These are phyloP conservation scores for Pyrrhia umbra DNA, from an alignment of 2,888 invertebrate genomes.

Conservation along the genomic window DNA sequence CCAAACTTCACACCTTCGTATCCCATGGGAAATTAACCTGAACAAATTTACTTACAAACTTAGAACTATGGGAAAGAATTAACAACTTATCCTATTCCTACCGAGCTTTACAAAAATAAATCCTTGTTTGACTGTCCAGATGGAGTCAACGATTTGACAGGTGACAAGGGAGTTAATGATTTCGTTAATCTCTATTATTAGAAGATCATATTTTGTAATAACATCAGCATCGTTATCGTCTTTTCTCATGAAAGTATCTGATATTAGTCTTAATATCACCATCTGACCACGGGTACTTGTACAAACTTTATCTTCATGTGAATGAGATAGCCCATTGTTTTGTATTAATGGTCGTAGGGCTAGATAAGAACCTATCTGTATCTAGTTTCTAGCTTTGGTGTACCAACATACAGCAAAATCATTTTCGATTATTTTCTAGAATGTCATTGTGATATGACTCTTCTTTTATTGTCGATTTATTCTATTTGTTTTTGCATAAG, in stretches of 20 bases:
- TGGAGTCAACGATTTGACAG: slow-evolving; percentile 55
- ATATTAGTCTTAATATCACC: background rate
- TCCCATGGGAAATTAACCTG: slow-evolving; percentile 76
- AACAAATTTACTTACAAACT: slow-evolving; percentile 63
- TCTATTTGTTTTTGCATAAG: background rate
- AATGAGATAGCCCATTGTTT: slow-evolving; percentile 28
- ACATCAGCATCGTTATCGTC: slow-evolving; percentile 1
- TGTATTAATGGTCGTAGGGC: slow-evolving; percentile 22
- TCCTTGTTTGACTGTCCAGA: slow-evolving; percentile 53
- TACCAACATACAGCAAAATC: slow-evolving; percentile 22
- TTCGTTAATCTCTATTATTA: slow-evolving; percentile 48
- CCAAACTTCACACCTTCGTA: slow-evolving; percentile 64
- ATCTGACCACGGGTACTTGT: background rate
- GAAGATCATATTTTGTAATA: slow-evolving; percentile 17
- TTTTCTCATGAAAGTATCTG: background rate
- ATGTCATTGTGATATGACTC: background rate
- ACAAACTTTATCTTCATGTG: slow-evolving; percentile 22
- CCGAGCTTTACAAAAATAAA: slow-evolving; percentile 72
- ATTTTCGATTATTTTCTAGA: background rate
- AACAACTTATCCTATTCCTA: slow-evolving; percentile 69
- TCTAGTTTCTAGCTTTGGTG: slow-evolving; percentile 5
- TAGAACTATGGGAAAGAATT: slow-evolving; percentile 66
- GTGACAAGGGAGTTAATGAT: slow-evolving; percentile 51
- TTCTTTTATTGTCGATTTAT: background rate
- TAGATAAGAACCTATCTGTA: slow-evolving; percentile 23